Percentiles rank a stretch among this genome's conserved stretches.
These are phyloP conservation scores for Carassius gibelio DNA, from an alignment of 2,113 vertebrate genomes.

Conservation along the genomic window DNA sequence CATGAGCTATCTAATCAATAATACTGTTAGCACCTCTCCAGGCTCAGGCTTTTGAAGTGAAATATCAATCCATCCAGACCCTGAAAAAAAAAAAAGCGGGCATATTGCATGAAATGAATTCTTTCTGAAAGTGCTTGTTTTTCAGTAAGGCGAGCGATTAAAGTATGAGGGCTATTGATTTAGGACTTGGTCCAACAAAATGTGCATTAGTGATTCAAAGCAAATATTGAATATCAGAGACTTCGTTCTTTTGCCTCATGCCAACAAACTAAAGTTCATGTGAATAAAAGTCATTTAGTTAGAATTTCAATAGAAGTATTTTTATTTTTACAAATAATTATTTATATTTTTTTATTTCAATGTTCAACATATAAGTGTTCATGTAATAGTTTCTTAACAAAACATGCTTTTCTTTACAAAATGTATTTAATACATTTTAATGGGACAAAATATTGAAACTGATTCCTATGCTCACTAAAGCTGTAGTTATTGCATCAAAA, in stretches of 20 bases:
- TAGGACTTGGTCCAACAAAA: conserved; percentile 7
- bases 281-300: background rate
- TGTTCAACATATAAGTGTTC: background rate
- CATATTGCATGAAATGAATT: background rate
- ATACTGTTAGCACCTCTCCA: background rate
- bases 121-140: conserved; percentile 20
- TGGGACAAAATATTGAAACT: background rate
- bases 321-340: no score
- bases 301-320: no score
- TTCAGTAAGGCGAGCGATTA: conserved; percentile 18
- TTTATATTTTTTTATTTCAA: no score
- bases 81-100: background rate
- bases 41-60: conserved; percentile 1
- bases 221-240: background rate
- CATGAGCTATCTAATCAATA: background rate
- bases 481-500: background rate
- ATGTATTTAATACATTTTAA: background rate
- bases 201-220: conserved; percentile 43
- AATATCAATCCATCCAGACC: conserved; percentile 9
- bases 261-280: background rate
- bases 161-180: conserved; percentile 27
- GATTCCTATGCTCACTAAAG: background rate
- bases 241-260: conserved; percentile 30
- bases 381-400: background rate
- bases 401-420: background rate